Evolutionary conservation across 1,140 invertebrate genomes (phyloP).

Genomic region (Oryctes rhinoceros): DNA sequence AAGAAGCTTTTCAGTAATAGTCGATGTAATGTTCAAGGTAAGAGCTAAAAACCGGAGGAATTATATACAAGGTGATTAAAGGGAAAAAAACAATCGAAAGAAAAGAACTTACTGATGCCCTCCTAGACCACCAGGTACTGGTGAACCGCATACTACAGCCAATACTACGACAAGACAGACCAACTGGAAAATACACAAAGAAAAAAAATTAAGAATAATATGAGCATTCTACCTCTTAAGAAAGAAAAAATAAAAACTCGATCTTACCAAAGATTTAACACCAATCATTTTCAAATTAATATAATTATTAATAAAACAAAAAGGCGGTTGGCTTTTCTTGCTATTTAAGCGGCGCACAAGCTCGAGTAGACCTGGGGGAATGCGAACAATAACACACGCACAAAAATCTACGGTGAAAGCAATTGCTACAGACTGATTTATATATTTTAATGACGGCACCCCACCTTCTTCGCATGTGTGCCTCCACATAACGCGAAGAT

Average conservation of each 20-base stretch:
- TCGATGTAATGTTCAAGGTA: no score
- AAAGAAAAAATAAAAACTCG: background rate
- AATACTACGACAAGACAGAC: background rate
- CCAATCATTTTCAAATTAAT: background rate
- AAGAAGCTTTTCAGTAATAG: no score
- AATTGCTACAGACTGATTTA: background rate
- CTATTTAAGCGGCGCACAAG: background rate
- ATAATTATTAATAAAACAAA: background rate
- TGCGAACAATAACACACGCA: conserved; percentile 18
- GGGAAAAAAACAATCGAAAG: background rate
- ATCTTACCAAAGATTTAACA: conserved; percentile 2
- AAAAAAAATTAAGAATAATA: background rate
- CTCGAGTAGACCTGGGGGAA: background rate
- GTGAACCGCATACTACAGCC: background rate
- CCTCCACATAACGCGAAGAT: background rate
- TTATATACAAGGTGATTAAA: no score
- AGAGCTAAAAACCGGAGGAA: no score
- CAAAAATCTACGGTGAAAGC: conserved; percentile 8
- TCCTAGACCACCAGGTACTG: conserved; percentile 2
- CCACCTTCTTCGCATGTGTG: background rate
- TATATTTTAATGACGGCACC: background rate
- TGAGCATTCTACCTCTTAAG: background rate
- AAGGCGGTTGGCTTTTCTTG: background rate
- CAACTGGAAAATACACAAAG: background rate
- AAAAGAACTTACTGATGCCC: conserved; percentile 20